Evolutionary conservation across 2,888 invertebrate species (phyloP).

Genomic region (Amphipyra berbera): DNA sequence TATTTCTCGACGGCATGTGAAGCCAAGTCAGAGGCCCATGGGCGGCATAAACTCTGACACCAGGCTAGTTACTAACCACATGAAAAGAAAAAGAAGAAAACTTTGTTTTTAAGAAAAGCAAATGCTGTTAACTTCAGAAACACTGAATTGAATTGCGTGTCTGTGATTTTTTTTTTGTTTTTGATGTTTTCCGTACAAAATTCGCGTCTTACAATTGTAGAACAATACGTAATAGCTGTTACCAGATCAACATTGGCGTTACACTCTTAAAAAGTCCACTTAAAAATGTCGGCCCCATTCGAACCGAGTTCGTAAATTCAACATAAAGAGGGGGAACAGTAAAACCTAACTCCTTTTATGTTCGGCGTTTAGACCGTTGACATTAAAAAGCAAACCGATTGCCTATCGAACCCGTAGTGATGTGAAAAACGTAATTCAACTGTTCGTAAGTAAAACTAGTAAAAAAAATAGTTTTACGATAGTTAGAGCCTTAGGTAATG

Average conservation of each 20-base stretch:
- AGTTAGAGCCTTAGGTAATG: constrained; percentile 16
- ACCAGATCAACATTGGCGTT: constrained; percentile 18
- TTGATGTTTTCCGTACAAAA: no score
- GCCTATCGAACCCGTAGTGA: constrained; percentile 10
- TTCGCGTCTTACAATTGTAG: background rate
- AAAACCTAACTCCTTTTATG: constrained; percentile 40
- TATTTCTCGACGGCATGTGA: no score
- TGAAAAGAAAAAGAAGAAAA: no score
- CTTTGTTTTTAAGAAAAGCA: no score
- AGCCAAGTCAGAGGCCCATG: no score
- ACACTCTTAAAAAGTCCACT: constrained; percentile 25
- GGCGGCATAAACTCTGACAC: no score
- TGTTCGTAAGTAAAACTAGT: background rate
- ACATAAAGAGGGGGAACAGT: constrained; percentile 37
- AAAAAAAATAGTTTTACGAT: constrained; percentile 22
- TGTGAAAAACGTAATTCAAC: constrained; percentile 16
- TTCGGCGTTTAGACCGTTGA: constrained; percentile 13
- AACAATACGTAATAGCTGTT: background rate
- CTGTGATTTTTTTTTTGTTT: no score
- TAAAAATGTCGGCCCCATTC: constrained; percentile 39
- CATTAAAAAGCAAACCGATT: constrained; percentile 25
- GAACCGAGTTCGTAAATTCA: constrained; percentile 40
- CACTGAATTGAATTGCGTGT: no score
- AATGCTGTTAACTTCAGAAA: no score
- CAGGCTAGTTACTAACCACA: no score